Percentiles rank a stretch among this genome's conserved stretches.
These are phyloP conservation scores for Chaetops frenatus DNA, from an alignment of 2,113 vertebrate genomes.

Conservation along the genomic window DNA sequence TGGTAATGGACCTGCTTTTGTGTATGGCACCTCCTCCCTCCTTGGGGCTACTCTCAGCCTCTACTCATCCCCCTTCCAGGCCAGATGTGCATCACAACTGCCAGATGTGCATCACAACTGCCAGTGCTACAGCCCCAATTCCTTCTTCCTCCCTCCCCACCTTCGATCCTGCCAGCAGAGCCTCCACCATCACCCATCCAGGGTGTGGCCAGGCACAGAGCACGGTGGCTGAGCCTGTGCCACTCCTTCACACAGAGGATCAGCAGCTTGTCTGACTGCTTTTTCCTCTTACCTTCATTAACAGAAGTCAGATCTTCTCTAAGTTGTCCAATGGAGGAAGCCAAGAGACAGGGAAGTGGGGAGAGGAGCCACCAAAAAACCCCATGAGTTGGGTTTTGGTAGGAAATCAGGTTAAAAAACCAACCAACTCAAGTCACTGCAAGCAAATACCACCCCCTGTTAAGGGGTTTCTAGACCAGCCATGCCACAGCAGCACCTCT, in stretches of 20 bases:
- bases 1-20: neutral
- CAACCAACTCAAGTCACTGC: neutral
- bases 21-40: rapidly evolving
- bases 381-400: neutral
- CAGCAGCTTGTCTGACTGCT: neutral
- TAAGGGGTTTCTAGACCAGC: neutral
- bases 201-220: neutral
- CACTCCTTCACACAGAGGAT: neutral
- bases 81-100: neutral
- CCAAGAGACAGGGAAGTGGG: neutral
- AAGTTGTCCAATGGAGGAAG: neutral
- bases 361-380: neutral
- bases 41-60: neutral
- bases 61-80: neutral
- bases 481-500: neutral
- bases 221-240: rapidly evolving
- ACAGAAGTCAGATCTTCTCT: neutral
- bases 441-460: neutral
- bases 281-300: neutral
- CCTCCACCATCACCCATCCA: rapidly evolving
- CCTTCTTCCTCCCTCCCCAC: neutral
- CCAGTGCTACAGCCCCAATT: neutral
- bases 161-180: neutral
- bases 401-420: neutral
- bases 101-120: neutral